These are phyloP conservation scores for Corythaixoides concolor DNA, from an alignment of 2,113 vertebrate genomes.

Conservation along the genomic window DNA sequence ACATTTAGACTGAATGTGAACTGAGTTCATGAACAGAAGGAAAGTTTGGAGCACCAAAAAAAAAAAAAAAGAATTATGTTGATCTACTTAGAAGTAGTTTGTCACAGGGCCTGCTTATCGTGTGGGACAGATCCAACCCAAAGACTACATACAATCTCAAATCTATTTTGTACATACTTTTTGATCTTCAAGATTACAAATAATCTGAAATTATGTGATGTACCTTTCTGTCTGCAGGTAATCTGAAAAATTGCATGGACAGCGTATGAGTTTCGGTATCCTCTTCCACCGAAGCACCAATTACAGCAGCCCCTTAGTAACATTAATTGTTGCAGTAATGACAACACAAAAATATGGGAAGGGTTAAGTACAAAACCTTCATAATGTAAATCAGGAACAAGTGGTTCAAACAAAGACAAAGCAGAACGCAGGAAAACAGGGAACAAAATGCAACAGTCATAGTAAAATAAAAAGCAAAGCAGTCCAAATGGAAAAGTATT, in stretches of 20 bases:
- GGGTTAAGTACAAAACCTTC: background rate
- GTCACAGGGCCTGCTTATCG: background rate
- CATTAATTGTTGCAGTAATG: background rate
- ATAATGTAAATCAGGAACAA: background rate
- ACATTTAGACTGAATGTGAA: no score
- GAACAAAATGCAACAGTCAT: background rate
- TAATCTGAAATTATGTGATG: background rate
- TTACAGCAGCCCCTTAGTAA: background rate
- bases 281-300: background rate
- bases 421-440: background rate
- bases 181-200: background rate
- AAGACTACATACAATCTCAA: background rate
- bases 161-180: background rate
- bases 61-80: no score
- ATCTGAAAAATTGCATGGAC: background rate
- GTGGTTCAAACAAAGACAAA: background rate
- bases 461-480: background rate
- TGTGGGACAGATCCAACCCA: background rate
- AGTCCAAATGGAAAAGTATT: background rate
- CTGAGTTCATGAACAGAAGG: background rate
- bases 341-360: background rate
- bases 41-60: background rate
- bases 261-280: background rate
- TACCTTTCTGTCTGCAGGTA: background rate
- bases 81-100: background rate